phyloP scores from a whole-genome alignment of 2,888 invertebrate genomes.

The Dicycla oo region DNA sequence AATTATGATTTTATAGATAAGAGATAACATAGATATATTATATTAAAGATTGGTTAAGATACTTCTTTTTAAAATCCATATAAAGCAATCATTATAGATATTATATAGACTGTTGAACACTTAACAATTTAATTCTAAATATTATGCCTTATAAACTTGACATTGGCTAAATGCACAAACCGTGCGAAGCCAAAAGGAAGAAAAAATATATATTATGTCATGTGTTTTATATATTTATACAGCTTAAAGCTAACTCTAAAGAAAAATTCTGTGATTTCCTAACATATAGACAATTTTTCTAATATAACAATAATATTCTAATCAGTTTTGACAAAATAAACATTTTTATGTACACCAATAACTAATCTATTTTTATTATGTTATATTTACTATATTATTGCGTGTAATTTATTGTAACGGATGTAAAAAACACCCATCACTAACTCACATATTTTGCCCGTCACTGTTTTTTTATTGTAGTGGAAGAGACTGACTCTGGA shows the following conservation, averaged over 20 bases:
- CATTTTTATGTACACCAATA: slow-evolving; percentile 23
- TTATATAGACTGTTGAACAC: slow-evolving; percentile 10
- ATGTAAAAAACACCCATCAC: background rate
- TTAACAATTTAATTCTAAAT: slow-evolving; percentile 35
- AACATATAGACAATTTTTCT: background rate
- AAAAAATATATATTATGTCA: no score
- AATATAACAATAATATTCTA: slow-evolving; percentile 12
- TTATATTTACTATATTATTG: background rate
- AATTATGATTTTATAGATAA: background rate
- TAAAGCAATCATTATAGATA: slow-evolving; percentile 13
- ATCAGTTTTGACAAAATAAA: slow-evolving; percentile 27
- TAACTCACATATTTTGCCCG: background rate
- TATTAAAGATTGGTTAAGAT: background rate
- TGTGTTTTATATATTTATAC: slow-evolving; percentile 7
- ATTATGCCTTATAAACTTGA: slow-evolving; percentile 27
- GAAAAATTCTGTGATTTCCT: slow-evolving; percentile 26
- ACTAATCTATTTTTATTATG: background rate
- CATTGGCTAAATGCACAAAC: no score
- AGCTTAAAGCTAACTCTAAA: slow-evolving; percentile 25
- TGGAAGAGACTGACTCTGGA: background rate
- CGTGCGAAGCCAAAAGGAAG: no score
- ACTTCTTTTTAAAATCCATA: background rate
- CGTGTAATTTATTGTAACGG: background rate
- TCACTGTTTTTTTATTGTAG: background rate
- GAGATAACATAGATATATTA: background rate